Percentiles rank a stretch among this genome's conserved stretches.
These are phyloP conservation scores for Drosophila neoperkinsi DNA, from an alignment of 2,888 invertebrate genomes.

Conservation along the genomic window DNA sequence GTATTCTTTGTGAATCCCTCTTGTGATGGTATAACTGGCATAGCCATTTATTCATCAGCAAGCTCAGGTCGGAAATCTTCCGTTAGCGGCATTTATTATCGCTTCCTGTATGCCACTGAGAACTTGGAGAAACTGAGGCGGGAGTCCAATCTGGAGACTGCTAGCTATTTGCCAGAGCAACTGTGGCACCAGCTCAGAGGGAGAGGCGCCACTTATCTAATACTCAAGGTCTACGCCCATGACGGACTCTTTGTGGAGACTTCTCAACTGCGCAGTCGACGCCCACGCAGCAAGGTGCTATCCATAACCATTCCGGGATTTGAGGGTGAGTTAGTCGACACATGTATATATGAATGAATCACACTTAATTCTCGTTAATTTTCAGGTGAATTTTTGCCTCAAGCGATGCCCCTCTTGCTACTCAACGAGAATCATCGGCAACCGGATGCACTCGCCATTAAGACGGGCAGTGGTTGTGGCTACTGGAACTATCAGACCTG, in stretches of 20 bases:
- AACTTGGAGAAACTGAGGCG: slow-evolving; percentile 84
- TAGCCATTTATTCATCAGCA: slow-evolving; percentile 74
- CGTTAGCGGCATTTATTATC: slow-evolving; percentile 71
- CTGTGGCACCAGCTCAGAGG: slow-evolving; percentile 76
- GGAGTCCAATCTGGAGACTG: slow-evolving; percentile 86
- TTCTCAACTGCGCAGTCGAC: slow-evolving; percentile 71
- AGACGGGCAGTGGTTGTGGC: slow-evolving; percentile 85
- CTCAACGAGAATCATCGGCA: slow-evolving; percentile 66
- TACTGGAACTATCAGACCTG: slow-evolving; percentile 88
- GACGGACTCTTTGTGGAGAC: slow-evolving; percentile 87
- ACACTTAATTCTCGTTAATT: background rate
- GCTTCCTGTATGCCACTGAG: slow-evolving; percentile 85
- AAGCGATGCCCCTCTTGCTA: slow-evolving; percentile 86
- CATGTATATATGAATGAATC: too few relatives aligned
- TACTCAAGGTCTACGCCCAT: slow-evolving; percentile 87
- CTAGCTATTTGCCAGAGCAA: slow-evolving; percentile 86
- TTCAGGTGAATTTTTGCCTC: slow-evolving; percentile 85
- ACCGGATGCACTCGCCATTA: slow-evolving; percentile 31
- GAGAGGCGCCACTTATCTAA: slow-evolving; percentile 78
- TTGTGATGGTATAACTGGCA: slow-evolving; percentile 79
- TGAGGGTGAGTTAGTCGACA: slow-evolving; percentile 60
- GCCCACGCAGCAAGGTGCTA: slow-evolving; percentile 86
- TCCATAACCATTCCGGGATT: slow-evolving; percentile 88
- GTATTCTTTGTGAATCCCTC: slow-evolving; percentile 82
- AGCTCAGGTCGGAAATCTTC: slow-evolving; percentile 25